phyloP scores from a whole-genome alignment of 2,888 invertebrate species.

The Scrobipalpa costella region DNA sequence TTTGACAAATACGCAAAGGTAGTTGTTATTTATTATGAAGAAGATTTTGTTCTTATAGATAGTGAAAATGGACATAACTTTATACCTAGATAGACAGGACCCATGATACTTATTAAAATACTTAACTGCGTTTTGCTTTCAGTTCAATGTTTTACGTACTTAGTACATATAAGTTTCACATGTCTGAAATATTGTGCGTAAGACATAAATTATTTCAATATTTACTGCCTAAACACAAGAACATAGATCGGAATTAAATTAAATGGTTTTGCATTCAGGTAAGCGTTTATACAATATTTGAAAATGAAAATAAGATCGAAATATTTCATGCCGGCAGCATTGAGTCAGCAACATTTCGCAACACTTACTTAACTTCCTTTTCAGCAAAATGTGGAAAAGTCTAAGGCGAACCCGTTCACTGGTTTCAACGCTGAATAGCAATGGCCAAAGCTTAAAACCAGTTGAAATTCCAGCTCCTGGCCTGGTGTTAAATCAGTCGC shows the following conservation, averaged over 20 bases:
- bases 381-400: slow-evolving; percentile 73
- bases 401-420: slow-evolving; percentile 73
- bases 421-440: slow-evolving; percentile 70
- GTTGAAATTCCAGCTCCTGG: no score
- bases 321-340: no score
- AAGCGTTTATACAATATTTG: slow-evolving; percentile 34
- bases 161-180: no score
- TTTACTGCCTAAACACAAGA: background rate
- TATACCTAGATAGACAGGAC: no score
- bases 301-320: slow-evolving; percentile 52
- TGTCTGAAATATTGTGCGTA: no score
- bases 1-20: slow-evolving; percentile 7
- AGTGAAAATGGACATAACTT: no score
- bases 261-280: background rate
- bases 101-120: no score
- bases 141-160: background rate
- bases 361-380: no score
- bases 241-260: background rate
- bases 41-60: no score
- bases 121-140: no score
- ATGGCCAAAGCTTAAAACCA: slow-evolving; percentile 66
- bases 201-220: background rate
- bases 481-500: slow-evolving; percentile 84
- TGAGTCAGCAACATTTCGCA: no score
- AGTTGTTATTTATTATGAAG: background rate